Conservation (phyloP, 2,113 vertebrate species). For the Neoarius graeffei region DNA sequence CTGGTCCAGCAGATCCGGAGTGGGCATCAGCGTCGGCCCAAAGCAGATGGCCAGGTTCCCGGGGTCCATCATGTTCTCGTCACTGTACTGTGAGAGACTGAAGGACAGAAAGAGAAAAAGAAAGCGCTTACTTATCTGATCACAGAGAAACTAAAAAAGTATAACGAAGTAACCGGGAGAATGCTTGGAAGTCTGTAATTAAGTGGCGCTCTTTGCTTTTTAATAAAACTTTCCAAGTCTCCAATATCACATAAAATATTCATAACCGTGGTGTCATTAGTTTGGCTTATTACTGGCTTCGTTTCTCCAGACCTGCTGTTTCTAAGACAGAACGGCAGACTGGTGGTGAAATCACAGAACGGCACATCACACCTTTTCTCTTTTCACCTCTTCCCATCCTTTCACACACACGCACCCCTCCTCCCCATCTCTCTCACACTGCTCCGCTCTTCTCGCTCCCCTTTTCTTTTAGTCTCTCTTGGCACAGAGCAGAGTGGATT, state of each 20-base stretch:
- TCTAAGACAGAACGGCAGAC: background rate
- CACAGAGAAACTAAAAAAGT: background rate
- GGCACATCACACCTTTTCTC: slow-evolving; percentile 54
- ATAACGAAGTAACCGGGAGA: background rate
- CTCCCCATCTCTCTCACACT: slow-evolving; percentile 16
- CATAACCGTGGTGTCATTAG: background rate
- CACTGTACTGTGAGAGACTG: slow-evolving; percentile 96
- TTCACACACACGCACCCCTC: slow-evolving; percentile 35
- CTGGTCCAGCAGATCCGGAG: slow-evolving; percentile 93
- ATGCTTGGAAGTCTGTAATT: background rate
- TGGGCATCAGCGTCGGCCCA: slow-evolving; percentile 94
- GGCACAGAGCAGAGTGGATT: slow-evolving; percentile 36
- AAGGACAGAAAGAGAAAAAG: background rate
- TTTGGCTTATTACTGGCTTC: background rate
- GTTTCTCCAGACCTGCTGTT: slow-evolving; percentile 3
- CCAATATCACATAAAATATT: slow-evolving; percentile 12
- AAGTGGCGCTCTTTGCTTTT: background rate
- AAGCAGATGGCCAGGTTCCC: slow-evolving; percentile 98
- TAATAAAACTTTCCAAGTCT: background rate
- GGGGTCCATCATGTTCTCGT: slow-evolving; percentile 99
- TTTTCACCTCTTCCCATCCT: slow-evolving; percentile 56
- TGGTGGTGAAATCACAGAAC: slow-evolving; percentile 49
- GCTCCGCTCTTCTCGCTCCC: slow-evolving; percentile 48
- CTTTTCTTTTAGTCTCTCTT: slow-evolving; percentile 6
- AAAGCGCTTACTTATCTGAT: background rate